A percentile compares a stretch with the other conserved stretches of the same genome.
Conservation (phyloP, 37 sponge, comb jelly and placozoan species). For the Ianthella basta region DNA sequence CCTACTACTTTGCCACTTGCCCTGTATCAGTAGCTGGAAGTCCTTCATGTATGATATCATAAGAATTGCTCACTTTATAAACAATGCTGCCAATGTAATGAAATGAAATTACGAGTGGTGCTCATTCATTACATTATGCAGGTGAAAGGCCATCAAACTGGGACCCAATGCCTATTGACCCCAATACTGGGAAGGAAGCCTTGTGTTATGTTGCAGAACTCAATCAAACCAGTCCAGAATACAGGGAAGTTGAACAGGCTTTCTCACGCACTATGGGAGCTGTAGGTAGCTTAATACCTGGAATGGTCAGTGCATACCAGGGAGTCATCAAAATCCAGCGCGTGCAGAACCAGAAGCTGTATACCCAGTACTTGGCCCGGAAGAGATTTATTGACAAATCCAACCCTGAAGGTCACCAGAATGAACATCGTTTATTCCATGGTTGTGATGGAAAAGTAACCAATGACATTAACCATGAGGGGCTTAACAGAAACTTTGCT, state of each 20-base stretch:
- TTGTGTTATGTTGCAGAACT: slow-evolving; percentile 35
- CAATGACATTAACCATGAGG: slow-evolving; percentile 28
- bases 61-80: no score
- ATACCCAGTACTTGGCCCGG: slow-evolving; percentile 45
- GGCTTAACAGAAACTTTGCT: slow-evolving; percentile 38
- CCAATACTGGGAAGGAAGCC: not conserved
- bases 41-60: no score
- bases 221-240: slow-evolving; percentile 31
- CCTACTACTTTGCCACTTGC: no score
- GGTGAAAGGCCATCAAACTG: slow-evolving; percentile 25
- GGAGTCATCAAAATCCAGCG: slow-evolving; percentile 62
- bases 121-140: not conserved
- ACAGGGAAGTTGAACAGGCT: slow-evolving; percentile 20
- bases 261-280: slow-evolving; percentile 40
- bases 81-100: no score
- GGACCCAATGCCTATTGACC: slow-evolving; percentile 55
- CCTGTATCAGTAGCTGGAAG: no score
- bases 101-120: no score
- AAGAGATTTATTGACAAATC: slow-evolving; percentile 57
- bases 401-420: slow-evolving; percentile 49
- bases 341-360: slow-evolving; percentile 61
- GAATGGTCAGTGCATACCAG: not conserved
- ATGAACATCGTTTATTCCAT: slow-evolving; percentile 63
- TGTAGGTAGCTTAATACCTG: not conserved
- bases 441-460: slow-evolving; percentile 37